These are phyloP conservation scores for Halyomorpha halys DNA, from an alignment of 1,140 invertebrate genomes.

Conservation along the genomic window DNA sequence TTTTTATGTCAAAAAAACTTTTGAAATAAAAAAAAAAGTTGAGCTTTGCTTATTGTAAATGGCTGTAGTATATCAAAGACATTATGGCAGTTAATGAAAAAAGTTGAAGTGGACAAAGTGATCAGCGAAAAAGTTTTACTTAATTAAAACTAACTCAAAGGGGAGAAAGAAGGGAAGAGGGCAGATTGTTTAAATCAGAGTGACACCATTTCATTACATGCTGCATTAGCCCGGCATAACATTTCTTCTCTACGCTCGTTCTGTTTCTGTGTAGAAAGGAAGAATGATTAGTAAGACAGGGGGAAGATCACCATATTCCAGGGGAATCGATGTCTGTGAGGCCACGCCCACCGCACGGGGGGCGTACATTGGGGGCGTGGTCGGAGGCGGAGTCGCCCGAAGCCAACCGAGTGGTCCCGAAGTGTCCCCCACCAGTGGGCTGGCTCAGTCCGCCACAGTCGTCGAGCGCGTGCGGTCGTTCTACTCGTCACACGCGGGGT, in stretches of 20 bases:
- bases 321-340: constrained; percentile 1
- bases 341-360: background rate
- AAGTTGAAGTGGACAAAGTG: too few relatives aligned
- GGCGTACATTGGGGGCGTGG: background rate
- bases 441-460: constrained; percentile 12
- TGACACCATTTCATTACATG: too few relatives aligned
- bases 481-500: constrained; percentile 1
- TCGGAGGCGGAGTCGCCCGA: background rate
- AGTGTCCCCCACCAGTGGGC: background rate
- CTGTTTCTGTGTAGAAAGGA: constrained; percentile 4
- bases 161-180: too few relatives aligned
- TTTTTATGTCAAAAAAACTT: too few relatives aligned
- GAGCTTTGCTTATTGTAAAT: too few relatives aligned
- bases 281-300: constrained; percentile 9
- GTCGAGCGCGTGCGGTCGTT: background rate
- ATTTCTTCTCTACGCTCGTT: background rate
- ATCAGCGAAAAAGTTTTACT: too few relatives aligned
- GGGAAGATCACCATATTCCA: constrained; percentile 16
- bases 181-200: too few relatives aligned
- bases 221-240: background rate
- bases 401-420: background rate
- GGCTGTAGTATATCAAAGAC: too few relatives aligned
- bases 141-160: too few relatives aligned
- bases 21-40: too few relatives aligned
- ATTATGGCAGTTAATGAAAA: too few relatives aligned